Base-by-base conservation (phyloP, 2,888 invertebrate species). In the Microctonus hyperodae region DNA sequence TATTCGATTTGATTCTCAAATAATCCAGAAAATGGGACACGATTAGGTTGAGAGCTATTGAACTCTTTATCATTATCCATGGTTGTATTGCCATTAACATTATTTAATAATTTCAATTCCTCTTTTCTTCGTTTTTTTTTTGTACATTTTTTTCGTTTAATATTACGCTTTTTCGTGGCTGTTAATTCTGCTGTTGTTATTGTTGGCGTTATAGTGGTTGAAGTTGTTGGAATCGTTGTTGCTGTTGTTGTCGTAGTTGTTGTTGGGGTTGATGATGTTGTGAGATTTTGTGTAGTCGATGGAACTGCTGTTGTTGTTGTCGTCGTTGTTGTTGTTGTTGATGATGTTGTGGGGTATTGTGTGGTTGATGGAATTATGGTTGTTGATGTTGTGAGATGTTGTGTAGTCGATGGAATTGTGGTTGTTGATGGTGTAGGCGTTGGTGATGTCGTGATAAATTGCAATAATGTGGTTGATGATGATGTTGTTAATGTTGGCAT, bases 291-390 rank as follows among this genome's bases (percentile, higher is more conserved):
- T 5, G 66, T 44, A 4, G 20, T 25, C 16, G 28, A 11, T 10
- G 6, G 22, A n/a, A n/a, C n/a, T n/a, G n/a, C n/a, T 16, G 67
- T 50, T n/a, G 64, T 16, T 10, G 31, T 20, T 11, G 16, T 4
- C 28, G 40, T 11, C 25, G 1, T 63, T 48, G 63, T 20, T 11
- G 55, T 23, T 10, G 31, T 37, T 35, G 61, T 11, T 44, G 33
- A 11, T 10, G 37, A 50, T 33, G 44, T 61, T 6, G 68, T 64
- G 11, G 31, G 6, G 11, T 37, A 33, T 11, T 59, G 44, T 22
- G 60, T 64, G 33, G 67, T 40, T 20, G 56, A 25, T 0, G 64
- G 20, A 2, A 56, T 50, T 44, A 53, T 40, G 28, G 20, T 58
- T 7, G 51, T 37, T 31, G 57, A 31, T 11, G 50, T 10, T 33